Base-by-base conservation (phyloP, 1,140 invertebrate genomes). In the Pogonus chalceus region DNA sequence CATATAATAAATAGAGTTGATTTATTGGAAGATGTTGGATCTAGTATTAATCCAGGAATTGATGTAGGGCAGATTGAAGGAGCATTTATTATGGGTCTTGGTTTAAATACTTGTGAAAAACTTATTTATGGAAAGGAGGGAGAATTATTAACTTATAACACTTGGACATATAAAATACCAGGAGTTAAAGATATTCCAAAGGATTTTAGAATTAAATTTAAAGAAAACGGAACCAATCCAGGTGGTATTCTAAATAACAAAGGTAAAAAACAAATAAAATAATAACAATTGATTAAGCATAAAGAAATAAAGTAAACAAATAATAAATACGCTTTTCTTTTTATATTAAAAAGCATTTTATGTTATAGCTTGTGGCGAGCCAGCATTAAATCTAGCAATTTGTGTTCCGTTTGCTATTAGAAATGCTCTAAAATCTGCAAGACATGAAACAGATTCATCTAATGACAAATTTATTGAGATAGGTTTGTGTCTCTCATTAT, bases 51-150 rank as follows among this genome's bases (percentile, higher is more conserved):
- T 68, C 88, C 88, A 0, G 69, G 80, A 49, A 71, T 92, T 22
- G 92, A 95, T 66, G 73, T 94, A 20, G 91, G 91, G 22, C 92
- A 96, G 73, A 70, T 81, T 2, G 90, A 94, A 76, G 92, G 90
- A 2, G 85, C 86, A 0, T 89, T 90, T 66, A 73, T 91, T 0
- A 93, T 93, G 90, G 88, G 88, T 2, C 63, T 90, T 10, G 91
- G 91, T 3, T 86, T 87, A 59, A 90, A 82, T 79, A 81, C 87
- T 0, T 78, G 73, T 2, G 90, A 94, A 67, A 77, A 86, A 56
- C 62, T 89, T 26, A 71, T 83, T 2, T 85, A 82, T 60, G 79
- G 87, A 63, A 67, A 72, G 14, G 83, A 82, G n/a, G 90, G 87
- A 14, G 68, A 75, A 55, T 67, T 87, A 4, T 71, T 88, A 0